Evolutionary conservation across 2,888 invertebrate genomes (phyloP).

Genomic region (Ypsolopha sequella): DNA sequence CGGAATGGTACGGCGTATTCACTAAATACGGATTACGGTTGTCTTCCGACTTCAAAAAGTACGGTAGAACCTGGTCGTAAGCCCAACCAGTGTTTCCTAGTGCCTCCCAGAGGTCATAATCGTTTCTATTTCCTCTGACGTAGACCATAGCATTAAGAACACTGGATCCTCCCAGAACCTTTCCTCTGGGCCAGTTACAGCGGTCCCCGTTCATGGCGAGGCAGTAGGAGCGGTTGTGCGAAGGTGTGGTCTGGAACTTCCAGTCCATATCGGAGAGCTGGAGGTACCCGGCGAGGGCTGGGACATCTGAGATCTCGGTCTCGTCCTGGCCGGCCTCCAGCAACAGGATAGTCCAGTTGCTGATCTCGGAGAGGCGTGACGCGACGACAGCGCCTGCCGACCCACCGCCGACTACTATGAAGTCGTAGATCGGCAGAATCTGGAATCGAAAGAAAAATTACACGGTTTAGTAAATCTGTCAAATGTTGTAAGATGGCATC

Average conservation of each 20-base stretch:
- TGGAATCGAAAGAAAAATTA: slow-evolving; percentile 27
- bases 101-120: slow-evolving; percentile 89
- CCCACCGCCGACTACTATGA: slow-evolving; percentile 88
- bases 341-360: slow-evolving; percentile 86
- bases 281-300: slow-evolving; percentile 85
- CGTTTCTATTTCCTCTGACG: slow-evolving; percentile 86
- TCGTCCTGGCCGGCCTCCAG: slow-evolving; percentile 92
- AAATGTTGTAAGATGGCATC: not conserved
- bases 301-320: slow-evolving; percentile 90
- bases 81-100: slow-evolving; percentile 91
- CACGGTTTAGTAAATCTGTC: not conserved
- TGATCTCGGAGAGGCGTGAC: slow-evolving; percentile 83
- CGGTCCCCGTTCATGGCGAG: slow-evolving; percentile 89
- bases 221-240: slow-evolving; percentile 83
- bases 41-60: slow-evolving; percentile 90
- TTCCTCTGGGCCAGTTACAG: slow-evolving; percentile 94
- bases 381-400: slow-evolving; percentile 92
- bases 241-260: slow-evolving; percentile 91
- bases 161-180: slow-evolving; percentile 89
- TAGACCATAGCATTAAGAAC: slow-evolving; percentile 94
- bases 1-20: slow-evolving; percentile 79
- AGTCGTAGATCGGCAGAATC: slow-evolving; percentile 86
- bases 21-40: slow-evolving; percentile 87
- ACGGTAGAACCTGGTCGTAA: slow-evolving; percentile 83
- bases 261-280: slow-evolving; percentile 91